Evolutionary conservation across 2,113 vertebrate species (phyloP).

Genomic region (Chlorodrepanis virens): DNA sequence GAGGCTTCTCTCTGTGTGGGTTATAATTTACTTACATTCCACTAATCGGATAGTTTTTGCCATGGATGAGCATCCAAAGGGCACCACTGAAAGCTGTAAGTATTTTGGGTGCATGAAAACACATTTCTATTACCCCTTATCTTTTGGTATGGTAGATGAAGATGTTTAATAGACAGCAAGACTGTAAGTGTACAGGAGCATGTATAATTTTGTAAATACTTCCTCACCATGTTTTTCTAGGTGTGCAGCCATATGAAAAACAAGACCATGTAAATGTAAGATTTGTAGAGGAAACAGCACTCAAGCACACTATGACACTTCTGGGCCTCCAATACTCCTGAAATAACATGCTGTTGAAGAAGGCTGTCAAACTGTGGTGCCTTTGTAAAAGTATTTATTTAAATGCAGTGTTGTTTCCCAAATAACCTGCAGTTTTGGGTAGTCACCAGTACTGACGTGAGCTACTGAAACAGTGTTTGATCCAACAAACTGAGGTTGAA

Average conservation of each 20-base stretch:
- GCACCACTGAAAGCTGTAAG: background rate
- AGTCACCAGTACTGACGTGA: background rate
- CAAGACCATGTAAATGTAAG: conserved; percentile 83
- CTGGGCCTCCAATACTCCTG: conserved; percentile 71
- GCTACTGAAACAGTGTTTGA: background rate
- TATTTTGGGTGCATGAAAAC: background rate
- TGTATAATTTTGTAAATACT: background rate
- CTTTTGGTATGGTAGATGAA: background rate
- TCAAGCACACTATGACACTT: conserved; percentile 84
- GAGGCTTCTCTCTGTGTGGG: background rate
- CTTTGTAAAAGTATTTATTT: background rate
- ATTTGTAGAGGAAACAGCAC: conserved; percentile 89
- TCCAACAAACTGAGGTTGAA: background rate
- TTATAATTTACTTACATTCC: background rate
- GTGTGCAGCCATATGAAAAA: conserved; percentile 74
- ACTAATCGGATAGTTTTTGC: background rate
- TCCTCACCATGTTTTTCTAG: conserved; percentile 54
- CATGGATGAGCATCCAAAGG: background rate
- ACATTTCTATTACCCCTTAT: background rate
- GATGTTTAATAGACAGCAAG: background rate
- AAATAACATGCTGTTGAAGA: background rate
- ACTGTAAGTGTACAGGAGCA: background rate
- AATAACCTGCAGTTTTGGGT: background rate
- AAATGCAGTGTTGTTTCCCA: background rate
- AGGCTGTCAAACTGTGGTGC: background rate